Base-by-base conservation (phyloP, 2,797 vertebrate species). In the Periparus ater region DNA sequence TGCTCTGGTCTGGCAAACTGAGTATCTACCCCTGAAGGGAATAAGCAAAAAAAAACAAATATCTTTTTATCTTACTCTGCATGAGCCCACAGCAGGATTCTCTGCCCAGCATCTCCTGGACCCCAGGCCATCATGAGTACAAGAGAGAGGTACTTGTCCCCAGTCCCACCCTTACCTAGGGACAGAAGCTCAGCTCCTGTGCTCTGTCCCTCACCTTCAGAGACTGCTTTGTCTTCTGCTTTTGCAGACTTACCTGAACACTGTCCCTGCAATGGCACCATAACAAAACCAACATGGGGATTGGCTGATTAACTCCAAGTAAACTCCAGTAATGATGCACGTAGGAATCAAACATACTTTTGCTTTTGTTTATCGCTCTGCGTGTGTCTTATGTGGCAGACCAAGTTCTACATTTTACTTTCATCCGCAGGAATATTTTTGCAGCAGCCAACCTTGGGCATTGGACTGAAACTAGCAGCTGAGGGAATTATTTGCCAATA, bases 401-500 rank as follows among this genome's bases (percentile, higher is more conserved):
- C 32, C 45, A 62, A 91, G 32, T 79, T 89, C 68, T 85, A 63
- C 13, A n/a, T 75, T 95, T 91, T 85, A 12, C 30, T 91, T 95
- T 62, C 91, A 72, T 71, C 85, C 88, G 61, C 42, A 68, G 77
- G 34, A 94, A 68, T 80, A 72, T 77, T 93, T 92, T 82, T 91
- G 42, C 71, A 77, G 63, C n/a, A 68, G 38, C 26, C 68, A 92
- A 55, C 44, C 29, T 38, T 80, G 73, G 44, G 66, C 58, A 68
- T 30, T 71, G 75, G 47, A 78, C 57, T 91, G 89, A 89, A 95
- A 82, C 81, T 68, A 92, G 81, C 11, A 88, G 68, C 84, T 68
- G 54, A 91, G 54, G 61, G 95, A 92, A 91, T 88, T 80, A 80
- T 89, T 91, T 81, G 26, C 57, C 89, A 88, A 50, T 88, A 89